Base-by-base conservation (phyloP, 2,113 vertebrate species). In the Cephalopholis sonnerati region DNA sequence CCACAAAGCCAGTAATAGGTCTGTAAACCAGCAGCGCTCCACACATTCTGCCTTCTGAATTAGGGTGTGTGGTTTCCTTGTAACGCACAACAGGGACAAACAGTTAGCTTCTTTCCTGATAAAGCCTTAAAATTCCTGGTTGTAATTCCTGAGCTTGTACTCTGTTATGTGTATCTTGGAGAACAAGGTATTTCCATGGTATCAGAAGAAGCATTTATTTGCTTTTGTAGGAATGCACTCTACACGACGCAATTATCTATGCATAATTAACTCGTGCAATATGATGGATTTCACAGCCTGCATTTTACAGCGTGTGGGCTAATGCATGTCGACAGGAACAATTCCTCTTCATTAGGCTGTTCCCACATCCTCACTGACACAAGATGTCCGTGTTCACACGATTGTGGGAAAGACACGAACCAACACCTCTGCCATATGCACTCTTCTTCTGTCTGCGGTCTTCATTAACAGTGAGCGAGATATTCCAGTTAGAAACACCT, bases 281-380 rank as follows among this genome's bases (percentile, higher is more conserved):
- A 88, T 93, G 92, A 95, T 94, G 89, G 89, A 95, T 95, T 94
- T 93, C 88, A 90, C 81, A 87, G 84, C 74, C 71, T 84, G 85
- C 25, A 61, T 90, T 90, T 86, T 85, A 84, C 86, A 84, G 78
- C 46, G 32, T 57, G 82, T 64, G 57, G 32, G 73, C 88, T 93
- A 93, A 95, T 91, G 77, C 53, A 59, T 87, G 79, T 50, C 1
- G 91, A 93, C 91, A 86, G 84, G 79, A 82, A 83, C 89, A 78
- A 94, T 94, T 93, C 79, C 89, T 94, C 93, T 93, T 94, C 90
- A 93, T 96, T 94, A 95, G 88, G 83, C 69, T 58, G 18, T 76
- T 86, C 54, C 55, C 75, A 48, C 74, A 24, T 76, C 83, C 68
- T 82, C 77, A 39, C 66, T 77, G 86, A 89, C 74, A 81, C 25